phyloP scores from a whole-genome alignment of 2,797 vertebrate species.

The Mus caroli region DNA sequence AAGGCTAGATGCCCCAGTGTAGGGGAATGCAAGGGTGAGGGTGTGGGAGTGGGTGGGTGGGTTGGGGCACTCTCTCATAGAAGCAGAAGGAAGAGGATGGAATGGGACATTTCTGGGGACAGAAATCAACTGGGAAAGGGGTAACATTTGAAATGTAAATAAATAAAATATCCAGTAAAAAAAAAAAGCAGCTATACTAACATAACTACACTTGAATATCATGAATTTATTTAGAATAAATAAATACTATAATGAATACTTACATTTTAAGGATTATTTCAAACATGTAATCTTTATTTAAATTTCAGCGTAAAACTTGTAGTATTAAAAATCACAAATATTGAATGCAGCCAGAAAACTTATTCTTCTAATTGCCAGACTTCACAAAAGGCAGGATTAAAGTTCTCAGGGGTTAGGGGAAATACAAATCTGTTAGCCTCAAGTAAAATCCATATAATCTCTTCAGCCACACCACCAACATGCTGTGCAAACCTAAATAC shows the following conservation, averaged over 20 bases:
- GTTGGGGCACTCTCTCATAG: no score
- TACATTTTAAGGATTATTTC: slow-evolving; percentile 20
- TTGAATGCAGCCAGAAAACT: not conserved
- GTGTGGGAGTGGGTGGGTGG: no score
- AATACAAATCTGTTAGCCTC: not conserved
- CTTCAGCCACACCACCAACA: not conserved
- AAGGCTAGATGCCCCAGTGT: no score
- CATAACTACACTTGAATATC: not conserved
- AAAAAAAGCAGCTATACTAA: slow-evolving; percentile 28
- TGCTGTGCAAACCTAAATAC: not conserved
- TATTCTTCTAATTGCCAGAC: slow-evolving; percentile 16
- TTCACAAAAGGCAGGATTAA: slow-evolving; percentile 8
- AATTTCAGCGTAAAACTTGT: slow-evolving; percentile 30
- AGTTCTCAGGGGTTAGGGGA: not conserved
- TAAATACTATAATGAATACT: slow-evolving; percentile 23
- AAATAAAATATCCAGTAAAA: no score
- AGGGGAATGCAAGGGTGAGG: no score
- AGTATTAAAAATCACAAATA: slow-evolving; percentile 52
- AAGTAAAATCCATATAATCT: not conserved
- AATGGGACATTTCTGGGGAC: no score
- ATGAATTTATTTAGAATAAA: slow-evolving; percentile 22
- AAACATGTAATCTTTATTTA: slow-evolving; percentile 4
- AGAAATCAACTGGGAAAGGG: no score
- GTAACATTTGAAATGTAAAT: no score
- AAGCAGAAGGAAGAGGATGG: no score